Conservation (phyloP, 2,797 vertebrate species). For the Toxotes lorentzi region DNA sequence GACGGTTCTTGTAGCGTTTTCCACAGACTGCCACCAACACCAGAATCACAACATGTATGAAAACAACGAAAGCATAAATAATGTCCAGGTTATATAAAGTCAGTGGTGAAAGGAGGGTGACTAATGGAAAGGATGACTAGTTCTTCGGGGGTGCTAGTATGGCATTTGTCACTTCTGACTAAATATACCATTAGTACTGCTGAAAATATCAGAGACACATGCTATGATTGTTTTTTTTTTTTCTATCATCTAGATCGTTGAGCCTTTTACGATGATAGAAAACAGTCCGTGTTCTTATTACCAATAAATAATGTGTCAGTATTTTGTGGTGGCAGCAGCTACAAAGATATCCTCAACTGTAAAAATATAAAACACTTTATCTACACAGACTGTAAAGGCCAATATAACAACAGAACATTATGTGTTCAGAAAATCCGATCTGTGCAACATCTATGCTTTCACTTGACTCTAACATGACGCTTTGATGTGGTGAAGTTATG, state of each 20-base stretch:
- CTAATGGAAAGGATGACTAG: background rate
- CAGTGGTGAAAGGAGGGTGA: constrained; percentile 10
- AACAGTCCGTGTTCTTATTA: background rate
- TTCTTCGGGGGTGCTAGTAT: background rate
- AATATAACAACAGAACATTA: background rate
- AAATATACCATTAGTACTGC: background rate
- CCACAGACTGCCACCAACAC: constrained; percentile 89
- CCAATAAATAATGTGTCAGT: background rate
- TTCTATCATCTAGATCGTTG: background rate
- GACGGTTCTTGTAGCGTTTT: constrained; percentile 97
- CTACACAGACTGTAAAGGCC: background rate
- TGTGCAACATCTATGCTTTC: background rate
- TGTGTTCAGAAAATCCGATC: background rate
- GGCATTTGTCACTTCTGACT: background rate
- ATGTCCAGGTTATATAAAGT: background rate
- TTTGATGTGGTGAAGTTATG: constrained; percentile 15
- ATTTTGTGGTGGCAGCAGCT: background rate
- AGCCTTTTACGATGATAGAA: background rate
- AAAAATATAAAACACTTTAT: background rate
- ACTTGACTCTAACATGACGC: background rate
- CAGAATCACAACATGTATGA: constrained; percentile 65
- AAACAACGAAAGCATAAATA: constrained; percentile 33
- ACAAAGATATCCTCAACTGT: background rate
- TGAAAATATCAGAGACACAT: background rate
- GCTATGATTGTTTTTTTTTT: background rate